Evolutionary conservation across 2,888 invertebrate genomes (phyloP), one percentile per base, ranked within the genome.

Genomic region (Noctua janthe): DNA sequence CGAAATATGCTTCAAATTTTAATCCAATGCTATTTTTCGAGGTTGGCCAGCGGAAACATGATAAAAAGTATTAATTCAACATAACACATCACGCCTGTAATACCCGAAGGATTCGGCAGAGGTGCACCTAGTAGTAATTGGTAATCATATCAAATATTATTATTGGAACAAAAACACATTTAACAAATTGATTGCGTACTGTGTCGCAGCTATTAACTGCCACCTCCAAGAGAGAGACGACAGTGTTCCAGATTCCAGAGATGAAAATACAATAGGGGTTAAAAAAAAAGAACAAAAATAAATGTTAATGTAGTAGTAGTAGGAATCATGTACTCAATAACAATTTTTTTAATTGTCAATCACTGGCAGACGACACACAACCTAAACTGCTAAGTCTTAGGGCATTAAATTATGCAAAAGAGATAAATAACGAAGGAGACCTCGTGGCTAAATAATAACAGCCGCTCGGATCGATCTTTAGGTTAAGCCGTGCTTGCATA

Each of bases 1-100:
- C 13, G 17, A 78, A 64, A 80, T n/a, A n/a, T 56, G 47, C n/a
- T 66, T 49, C 11, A 78, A 49, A 56, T 17, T 66, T 51, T 47
- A 66, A 23, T 20, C 11, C 54, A 47, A 54, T 79, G 20, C 0
- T 3, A 29, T 4, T 11, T 10, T 62, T n/a, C n/a, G 10, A 43
- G 29, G 29, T 23, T 43, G 64, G n/a, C 49, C 10, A 62, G 29
- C n/a, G 39, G 1, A 17, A 49, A 20, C 2, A n/a, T 20, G 10
- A 76, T 49, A 6, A 62, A 76, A 39, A 1, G 1, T 62, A 29
- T 43, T 20, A 10, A 67, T 69, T 29, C 29, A 29, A 6, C 15
- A n/a, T 29, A 59, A 59, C n/a, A n/a, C 5, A 29, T 62, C 56
- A 56, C 56, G 13, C 59, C n/a, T n/a, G 13, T 23, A n/a, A 11